Percentiles rank a stretch among this genome's conserved stretches.
These are phyloP conservation scores for Petrolisthes cinctipes DNA, from an alignment of 2,888 invertebrate genomes.

Conservation along the genomic window DNA sequence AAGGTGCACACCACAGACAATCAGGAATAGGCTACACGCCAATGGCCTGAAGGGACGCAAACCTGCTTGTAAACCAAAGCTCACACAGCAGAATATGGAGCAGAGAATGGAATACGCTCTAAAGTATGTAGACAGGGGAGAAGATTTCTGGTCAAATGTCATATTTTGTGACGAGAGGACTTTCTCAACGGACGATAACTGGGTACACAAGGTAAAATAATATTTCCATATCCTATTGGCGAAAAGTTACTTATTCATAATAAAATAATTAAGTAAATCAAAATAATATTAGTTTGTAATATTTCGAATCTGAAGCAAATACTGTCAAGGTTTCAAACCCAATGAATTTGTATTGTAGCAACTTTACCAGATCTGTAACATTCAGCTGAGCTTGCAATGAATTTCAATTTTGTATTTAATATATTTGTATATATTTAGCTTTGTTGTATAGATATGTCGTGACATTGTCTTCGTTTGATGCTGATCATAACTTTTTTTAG, in stretches of 20 bases:
- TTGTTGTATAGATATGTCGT: not conserved
- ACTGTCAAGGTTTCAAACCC: not conserved
- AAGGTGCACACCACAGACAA: not conserved
- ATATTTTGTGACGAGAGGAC: slow-evolving; percentile 13
- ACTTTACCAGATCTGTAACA: not conserved
- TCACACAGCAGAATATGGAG: not conserved
- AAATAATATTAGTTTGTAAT: not conserved
- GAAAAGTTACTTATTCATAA: not conserved
- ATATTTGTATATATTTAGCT: not conserved
- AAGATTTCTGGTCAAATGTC: slow-evolving; percentile 19
- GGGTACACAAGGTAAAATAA: slow-evolving; percentile 11
- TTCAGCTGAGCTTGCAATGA: not conserved
- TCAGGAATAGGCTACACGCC: not conserved
- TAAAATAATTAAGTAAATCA: too few relatives aligned
- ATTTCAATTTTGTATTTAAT: not conserved
- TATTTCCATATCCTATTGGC: not conserved
- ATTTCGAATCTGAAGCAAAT: not conserved
- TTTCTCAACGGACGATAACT: not conserved
- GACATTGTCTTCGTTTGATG: too few relatives aligned
- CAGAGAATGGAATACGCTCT: not conserved
- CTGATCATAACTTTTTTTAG: not conserved
- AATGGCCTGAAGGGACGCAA: not conserved
- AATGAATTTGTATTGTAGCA: not conserved
- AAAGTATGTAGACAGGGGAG: not conserved
- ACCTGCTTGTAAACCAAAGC: slow-evolving; percentile 17